Base-by-base conservation (phyloP, 2,888 invertebrate species). In the Melanostoma mellinum region DNA sequence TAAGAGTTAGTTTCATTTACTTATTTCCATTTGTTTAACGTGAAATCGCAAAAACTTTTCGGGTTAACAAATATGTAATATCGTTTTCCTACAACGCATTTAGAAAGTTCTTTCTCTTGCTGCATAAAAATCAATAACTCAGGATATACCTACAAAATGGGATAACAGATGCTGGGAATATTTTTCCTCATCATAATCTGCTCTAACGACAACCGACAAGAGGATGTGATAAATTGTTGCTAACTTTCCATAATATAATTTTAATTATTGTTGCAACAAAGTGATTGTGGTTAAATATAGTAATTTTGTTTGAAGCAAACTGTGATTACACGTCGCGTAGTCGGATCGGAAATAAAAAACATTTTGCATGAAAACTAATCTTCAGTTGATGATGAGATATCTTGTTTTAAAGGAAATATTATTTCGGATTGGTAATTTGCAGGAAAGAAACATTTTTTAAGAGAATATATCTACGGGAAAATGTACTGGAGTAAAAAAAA, bases 71-170 rank as follows among this genome's bases (percentile, higher is more conserved):
- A 20, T 20, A 20, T 20, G 0, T 20, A 20, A 20, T 20, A 1
- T 20, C 20, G 0, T 20, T 20, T 20, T 20, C 20, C 20, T 32
- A 42, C 30, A 33, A 32, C n/a, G 33, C n/a, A 10, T 61, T 61
- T 36, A 4, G 20, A 20, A 46, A 48, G 4, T 5, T 8, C 0
- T 46, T 61, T 60, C 55, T 38, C 10, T 30, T 33, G 36, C 50
- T 55, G 69, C 33, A 69, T 68, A 71, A 69, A 82, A 82, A 82
- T 82, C 82, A 60, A 82, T 82, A 82, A 38, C 55, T 63, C 73
- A 73, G 77, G 82, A 82, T 63, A 10, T 46, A n/a, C 42, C 1
- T 72, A 52, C 53, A 55, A 50, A 61, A 53, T 72, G 42, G 72
- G 56, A 68, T 68, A 72, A 44, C 74, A 75, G 74, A 75, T 80